Evolutionary conservation across 2,797 vertebrate species (phyloP).

Genomic region (Limosa lapponica): DNA sequence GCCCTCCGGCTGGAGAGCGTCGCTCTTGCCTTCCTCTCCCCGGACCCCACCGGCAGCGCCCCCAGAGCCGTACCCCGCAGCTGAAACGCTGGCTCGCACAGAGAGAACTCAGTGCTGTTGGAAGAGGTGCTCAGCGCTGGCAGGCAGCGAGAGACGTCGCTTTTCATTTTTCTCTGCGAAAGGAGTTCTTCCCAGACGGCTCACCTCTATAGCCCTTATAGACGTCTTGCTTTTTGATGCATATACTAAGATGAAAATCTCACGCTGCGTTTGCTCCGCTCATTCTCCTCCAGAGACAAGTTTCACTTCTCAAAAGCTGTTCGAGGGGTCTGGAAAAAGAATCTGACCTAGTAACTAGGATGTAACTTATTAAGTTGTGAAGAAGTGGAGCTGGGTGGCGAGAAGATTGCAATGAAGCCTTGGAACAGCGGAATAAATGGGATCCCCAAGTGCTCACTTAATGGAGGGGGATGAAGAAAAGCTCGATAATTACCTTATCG

Average conservation of each 20-base stretch:
- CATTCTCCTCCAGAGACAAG: not conserved
- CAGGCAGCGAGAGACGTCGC: not conserved
- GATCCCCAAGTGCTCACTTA: not conserved
- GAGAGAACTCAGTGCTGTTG: not conserved
- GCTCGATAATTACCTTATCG: not conserved
- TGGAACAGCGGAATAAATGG: not conserved
- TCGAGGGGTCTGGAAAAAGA: not conserved
- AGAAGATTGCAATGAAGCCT: not conserved
- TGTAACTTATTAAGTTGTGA: not conserved
- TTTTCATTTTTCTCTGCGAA: not conserved
- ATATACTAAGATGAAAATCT: not conserved
- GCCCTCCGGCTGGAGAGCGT: not conserved
- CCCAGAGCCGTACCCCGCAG: accelerated
- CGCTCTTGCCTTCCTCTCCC: not conserved
- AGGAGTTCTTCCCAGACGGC: not conserved
- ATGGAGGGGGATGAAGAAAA: not conserved
- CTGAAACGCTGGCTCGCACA: not conserved
- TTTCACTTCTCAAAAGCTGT: not conserved
- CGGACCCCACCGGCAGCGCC: not conserved
- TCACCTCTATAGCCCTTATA: not conserved
- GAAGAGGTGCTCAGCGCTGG: not conserved
- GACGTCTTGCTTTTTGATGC: slow-evolving; percentile 30
- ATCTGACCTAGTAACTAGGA: not conserved
- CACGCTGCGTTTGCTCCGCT: not conserved
- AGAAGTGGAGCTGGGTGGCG: not conserved